Conservation (phyloP, 1,140 invertebrate species). For the Lordiphosa clarofinis region DNA sequence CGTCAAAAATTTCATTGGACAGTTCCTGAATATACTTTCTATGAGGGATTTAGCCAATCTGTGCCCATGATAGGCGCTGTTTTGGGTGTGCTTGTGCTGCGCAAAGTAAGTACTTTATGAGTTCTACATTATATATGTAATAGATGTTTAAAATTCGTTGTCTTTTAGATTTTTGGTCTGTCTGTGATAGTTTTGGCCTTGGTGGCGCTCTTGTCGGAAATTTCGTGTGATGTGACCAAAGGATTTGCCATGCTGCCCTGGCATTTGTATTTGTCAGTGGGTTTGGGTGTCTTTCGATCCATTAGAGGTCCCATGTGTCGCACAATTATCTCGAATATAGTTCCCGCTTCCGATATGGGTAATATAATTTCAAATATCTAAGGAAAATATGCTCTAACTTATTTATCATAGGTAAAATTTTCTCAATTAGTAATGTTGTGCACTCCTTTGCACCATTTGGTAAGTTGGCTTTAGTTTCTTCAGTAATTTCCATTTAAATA, state of each 20-base stretch:
- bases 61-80: constrained; percentile 81
- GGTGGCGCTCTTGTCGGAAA: constrained; percentile 65
- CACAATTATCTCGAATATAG: constrained; percentile 84
- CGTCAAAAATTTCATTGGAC: constrained; percentile 85
- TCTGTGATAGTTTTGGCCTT: constrained; percentile 61
- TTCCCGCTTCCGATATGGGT: constrained; percentile 84
- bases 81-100: constrained; percentile 80
- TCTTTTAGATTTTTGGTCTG: constrained; percentile 52
- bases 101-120: constrained; percentile 71
- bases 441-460: constrained; percentile 82
- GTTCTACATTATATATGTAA: too few species aligned
- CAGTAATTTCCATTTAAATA: background rate
- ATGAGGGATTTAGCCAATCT: constrained; percentile 80
- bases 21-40: constrained; percentile 82
- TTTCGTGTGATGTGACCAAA: constrained; percentile 79
- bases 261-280: constrained; percentile 83
- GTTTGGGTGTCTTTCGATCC: constrained; percentile 81
- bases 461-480: constrained; percentile 7
- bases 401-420: constrained; percentile 81
- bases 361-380: constrained; percentile 47
- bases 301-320: constrained; percentile 83
- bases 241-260: constrained; percentile 82
- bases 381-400: background rate
- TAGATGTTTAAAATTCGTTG: background rate
- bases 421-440: constrained; percentile 83